phyloP scores from a whole-genome alignment of 2,113 vertebrate genomes.

The Chloropsis cyanopogon region DNA sequence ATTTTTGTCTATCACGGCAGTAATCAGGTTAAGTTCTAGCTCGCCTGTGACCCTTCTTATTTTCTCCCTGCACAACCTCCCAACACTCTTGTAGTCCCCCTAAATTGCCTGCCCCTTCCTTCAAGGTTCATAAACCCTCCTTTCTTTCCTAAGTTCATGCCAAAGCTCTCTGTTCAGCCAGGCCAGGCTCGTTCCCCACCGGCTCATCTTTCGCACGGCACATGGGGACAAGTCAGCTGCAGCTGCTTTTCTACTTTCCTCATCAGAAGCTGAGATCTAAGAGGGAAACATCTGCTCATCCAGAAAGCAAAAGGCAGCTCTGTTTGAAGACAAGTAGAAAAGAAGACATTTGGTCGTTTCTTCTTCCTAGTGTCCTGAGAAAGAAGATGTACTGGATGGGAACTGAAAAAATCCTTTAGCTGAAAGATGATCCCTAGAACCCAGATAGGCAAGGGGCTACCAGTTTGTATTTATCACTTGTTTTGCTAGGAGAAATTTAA shows the following conservation, averaged over 20 bases:
- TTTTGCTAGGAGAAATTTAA: background rate
- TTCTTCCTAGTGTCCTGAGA: background rate
- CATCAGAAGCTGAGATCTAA: background rate
- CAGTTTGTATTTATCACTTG: background rate
- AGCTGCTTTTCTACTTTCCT: background rate
- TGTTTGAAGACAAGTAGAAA: background rate
- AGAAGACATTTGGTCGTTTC: background rate
- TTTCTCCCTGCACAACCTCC: background rate
- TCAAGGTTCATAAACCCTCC: background rate
- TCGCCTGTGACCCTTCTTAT: background rate
- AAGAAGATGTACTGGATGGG: background rate
- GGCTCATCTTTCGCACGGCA: background rate
- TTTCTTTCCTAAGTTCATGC: background rate
- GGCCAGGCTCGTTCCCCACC: background rate
- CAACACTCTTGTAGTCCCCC: background rate
- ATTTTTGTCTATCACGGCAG: background rate
- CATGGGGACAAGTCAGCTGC: background rate
- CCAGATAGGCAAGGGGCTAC: background rate
- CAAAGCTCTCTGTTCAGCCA: background rate
- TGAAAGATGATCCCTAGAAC: background rate
- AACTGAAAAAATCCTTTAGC: background rate
- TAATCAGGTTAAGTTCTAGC: background rate
- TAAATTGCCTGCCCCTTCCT: background rate
- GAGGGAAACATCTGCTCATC: background rate
- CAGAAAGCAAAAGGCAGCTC: background rate